Evolutionary conservation across 30 jellyfish, hydroid and myxozoan genomes (phyloP).

Genomic region (Pseudorhiza aurosa): DNA sequence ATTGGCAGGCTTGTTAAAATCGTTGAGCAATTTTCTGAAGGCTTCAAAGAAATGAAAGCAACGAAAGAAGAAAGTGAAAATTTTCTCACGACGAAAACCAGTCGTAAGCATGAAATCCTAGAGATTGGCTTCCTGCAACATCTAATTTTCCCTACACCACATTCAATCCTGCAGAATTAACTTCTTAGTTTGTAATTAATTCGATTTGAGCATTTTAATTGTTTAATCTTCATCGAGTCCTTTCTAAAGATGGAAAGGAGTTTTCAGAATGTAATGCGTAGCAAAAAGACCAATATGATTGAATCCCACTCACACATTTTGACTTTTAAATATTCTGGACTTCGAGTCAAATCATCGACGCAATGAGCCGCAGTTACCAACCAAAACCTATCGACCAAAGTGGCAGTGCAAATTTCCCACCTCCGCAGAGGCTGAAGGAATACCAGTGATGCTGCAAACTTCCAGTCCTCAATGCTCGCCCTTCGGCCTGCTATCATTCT

Average conservation of each 20-base stretch:
- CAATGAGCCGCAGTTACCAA: constrained; percentile 64
- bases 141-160: too few species aligned
- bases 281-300: too few species aligned
- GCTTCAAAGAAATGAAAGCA: background rate
- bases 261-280: too few species aligned
- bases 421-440: constrained; percentile 17
- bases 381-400: constrained; percentile 7
- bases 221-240: too few species aligned
- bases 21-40: background rate
- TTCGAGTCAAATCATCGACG: background rate
- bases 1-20: too few species aligned
- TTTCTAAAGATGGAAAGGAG: too few species aligned
- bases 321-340: constrained; percentile 5
- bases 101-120: too few species aligned
- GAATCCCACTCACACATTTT: constrained; percentile 14
- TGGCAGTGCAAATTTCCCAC: constrained; percentile 35
- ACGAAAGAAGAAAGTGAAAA: background rate
- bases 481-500: constrained; percentile 42
- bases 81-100: too few species aligned
- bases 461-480: constrained; percentile 41
- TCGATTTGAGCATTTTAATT: too few species aligned
- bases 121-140: too few species aligned
- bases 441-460: constrained; percentile 1
- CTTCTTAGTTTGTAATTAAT: too few species aligned
- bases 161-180: too few species aligned